Conservation (phyloP, 2,113 vertebrate species). For the Etheostoma cragini region DNA sequence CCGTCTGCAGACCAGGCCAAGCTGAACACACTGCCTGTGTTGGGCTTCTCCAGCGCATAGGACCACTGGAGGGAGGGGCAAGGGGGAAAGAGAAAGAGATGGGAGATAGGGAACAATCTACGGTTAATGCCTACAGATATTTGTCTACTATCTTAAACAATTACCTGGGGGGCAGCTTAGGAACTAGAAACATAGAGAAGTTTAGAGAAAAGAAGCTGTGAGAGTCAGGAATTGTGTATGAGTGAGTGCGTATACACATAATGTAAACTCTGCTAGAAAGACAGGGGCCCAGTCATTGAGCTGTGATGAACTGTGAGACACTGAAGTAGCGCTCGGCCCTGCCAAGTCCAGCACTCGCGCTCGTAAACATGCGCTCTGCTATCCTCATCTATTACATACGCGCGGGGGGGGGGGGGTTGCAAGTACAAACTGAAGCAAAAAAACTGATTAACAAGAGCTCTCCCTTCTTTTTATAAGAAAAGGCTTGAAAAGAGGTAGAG, state of each 20-base stretch:
- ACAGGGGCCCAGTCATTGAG: conserved; percentile 61
- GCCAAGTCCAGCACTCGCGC: conserved; percentile 68
- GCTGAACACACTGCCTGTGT: conserved; percentile 93
- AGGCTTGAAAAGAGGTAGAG: conserved; percentile 18
- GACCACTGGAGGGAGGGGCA: conserved; percentile 88
- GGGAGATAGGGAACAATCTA: conserved; percentile 14
- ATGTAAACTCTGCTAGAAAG: conserved; percentile 63
- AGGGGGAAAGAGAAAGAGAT: conserved; percentile 1
- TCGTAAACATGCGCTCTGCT: conserved; percentile 76
- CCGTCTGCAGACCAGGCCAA: conserved; percentile 95
- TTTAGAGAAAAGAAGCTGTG: conserved; percentile 27
- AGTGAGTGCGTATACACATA: conserved; percentile 28
- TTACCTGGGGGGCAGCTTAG: conserved; percentile 32
- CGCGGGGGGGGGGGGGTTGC: neutral
- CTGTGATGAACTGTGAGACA: conserved; percentile 77
- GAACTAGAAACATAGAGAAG: conserved; percentile 38
- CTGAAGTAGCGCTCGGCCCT: conserved; percentile 55
- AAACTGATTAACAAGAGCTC: conserved; percentile 59
- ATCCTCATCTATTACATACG: conserved; percentile 71
- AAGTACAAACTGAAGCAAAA: conserved; percentile 41
- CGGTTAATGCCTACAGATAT: conserved; percentile 38
- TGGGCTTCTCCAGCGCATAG: conserved; percentile 95
- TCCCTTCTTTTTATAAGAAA: conserved; percentile 47
- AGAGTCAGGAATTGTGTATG: conserved; percentile 9
- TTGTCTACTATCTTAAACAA: conserved; percentile 45